Percentiles rank a stretch among this genome's conserved stretches.
phyloP scores from a whole-genome alignment of 2,113 vertebrate genomes.

The Mesocricetus auratus region DNA sequence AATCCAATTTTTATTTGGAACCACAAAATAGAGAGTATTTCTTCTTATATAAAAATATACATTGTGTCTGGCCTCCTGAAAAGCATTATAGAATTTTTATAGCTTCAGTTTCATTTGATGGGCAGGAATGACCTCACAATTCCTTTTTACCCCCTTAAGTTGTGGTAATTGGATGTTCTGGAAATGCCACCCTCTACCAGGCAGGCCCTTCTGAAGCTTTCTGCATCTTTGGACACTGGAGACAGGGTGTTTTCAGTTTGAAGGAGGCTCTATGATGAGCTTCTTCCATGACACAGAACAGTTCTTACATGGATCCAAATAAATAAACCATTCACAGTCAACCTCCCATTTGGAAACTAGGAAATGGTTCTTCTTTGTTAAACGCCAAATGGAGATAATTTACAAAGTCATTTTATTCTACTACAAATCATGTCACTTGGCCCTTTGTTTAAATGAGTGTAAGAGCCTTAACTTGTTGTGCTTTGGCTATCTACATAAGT shows the following conservation, averaged over 20 bases:
- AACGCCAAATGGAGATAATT: conserved; percentile 4
- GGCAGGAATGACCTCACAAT: background rate
- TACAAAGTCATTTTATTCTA: conserved; percentile 1
- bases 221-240: background rate
- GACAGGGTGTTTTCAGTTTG: background rate
- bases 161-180: background rate
- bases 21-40: background rate
- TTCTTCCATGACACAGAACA: background rate
- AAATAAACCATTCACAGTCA: background rate
- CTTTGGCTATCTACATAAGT: background rate
- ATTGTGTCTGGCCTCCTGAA: background rate
- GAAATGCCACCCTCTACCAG: too few species aligned
- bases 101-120: background rate
- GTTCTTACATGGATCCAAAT: background rate
- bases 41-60: background rate
- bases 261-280: background rate
- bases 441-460: background rate
- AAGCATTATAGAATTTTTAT: background rate
- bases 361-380: conserved; percentile 12
- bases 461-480: background rate
- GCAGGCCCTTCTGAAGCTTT: background rate
- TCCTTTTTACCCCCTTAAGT: background rate
- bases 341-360: background rate
- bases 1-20: background rate
- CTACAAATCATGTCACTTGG: background rate